A percentile compares a stretch with the other conserved stretches of the same genome.
phyloP scores from a whole-genome alignment of 1,140 invertebrate species.

The Bombus affinis region DNA sequence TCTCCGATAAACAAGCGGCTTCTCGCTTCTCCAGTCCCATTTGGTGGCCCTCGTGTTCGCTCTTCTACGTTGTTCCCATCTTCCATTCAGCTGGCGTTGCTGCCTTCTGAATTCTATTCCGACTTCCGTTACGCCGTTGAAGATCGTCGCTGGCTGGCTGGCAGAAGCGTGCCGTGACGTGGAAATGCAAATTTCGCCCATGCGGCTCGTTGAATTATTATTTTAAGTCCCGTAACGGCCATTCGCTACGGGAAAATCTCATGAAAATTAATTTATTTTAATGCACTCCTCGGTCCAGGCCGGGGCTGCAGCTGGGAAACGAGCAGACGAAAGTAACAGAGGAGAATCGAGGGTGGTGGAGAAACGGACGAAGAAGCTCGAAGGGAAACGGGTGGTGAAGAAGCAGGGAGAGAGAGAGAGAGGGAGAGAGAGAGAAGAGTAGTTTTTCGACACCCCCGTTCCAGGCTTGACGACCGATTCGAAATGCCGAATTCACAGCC shows the following conservation, averaged over 20 bases:
- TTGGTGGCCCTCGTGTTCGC: not conserved
- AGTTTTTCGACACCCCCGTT: conserved; percentile 43
- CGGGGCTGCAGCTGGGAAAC: conserved; percentile 37
- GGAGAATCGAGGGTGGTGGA: not conserved
- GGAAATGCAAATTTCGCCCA: conserved; percentile 75
- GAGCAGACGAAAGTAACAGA: conserved; percentile 1
- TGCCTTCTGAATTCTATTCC: conserved; percentile 28
- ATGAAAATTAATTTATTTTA: conserved; percentile 81
- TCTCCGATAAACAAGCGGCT: conserved; percentile 14
- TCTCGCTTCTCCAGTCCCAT: not conserved
- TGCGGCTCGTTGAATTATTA: conserved; percentile 79
- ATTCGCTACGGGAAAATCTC: conserved; percentile 76
- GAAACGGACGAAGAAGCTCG: not conserved
- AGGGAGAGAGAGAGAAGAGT: not conserved
- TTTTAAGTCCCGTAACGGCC: conserved; percentile 78
- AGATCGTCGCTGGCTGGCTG: conserved; percentile 27
- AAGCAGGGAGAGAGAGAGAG: not conserved
- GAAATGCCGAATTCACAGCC: conserved; percentile 20
- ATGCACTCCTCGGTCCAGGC: conserved; percentile 73
- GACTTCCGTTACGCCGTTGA: not conserved
- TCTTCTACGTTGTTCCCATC: not conserved
- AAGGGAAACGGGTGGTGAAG: not conserved
- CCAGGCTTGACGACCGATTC: not conserved
- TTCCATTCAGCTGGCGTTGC: conserved; percentile 1
- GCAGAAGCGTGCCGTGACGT: conserved; percentile 60